Evolutionary conservation across 2,888 invertebrate genomes (phyloP).

Genomic region (Volucella zonaria): DNA sequence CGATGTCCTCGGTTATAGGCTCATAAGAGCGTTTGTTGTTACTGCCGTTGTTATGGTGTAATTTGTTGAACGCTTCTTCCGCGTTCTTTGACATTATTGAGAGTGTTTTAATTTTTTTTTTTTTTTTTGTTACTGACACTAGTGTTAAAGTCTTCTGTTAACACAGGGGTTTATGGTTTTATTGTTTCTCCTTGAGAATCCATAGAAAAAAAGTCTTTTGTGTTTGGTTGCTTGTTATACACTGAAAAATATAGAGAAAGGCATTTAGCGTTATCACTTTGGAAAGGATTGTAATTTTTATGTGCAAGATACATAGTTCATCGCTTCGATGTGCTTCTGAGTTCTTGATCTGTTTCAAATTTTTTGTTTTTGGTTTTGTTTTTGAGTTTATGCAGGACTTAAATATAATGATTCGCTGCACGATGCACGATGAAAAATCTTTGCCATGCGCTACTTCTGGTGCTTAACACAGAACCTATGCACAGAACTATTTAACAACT

Average conservation of each 20-base stretch:
- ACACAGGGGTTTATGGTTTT: constrained; percentile 19
- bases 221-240: constrained; percentile 1
- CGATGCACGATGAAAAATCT: no score
- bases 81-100: constrained; percentile 81
- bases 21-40: constrained; percentile 22
- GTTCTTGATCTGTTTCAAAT: constrained; percentile 19
- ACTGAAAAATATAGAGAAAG: constrained; percentile 44
- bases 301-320: not conserved
- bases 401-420: no score
- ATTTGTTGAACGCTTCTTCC: constrained; percentile 82
- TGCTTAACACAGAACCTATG: no score
- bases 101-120: not conserved
- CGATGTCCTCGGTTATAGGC: constrained; percentile 82
- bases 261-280: not conserved
- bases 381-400: no score
- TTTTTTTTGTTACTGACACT: constrained; percentile 28
- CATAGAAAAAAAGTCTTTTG: constrained; percentile 37
- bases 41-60: constrained; percentile 78
- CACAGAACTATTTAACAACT: no score
- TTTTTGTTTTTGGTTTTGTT: not conserved
- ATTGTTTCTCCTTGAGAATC: constrained; percentile 49
- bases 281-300: not conserved
- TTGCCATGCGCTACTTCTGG: no score
- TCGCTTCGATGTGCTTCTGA: not conserved
- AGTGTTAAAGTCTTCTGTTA: constrained; percentile 21